Conservation (phyloP, 2,113 vertebrate species). For the Tychaedon coryphoeus region DNA sequence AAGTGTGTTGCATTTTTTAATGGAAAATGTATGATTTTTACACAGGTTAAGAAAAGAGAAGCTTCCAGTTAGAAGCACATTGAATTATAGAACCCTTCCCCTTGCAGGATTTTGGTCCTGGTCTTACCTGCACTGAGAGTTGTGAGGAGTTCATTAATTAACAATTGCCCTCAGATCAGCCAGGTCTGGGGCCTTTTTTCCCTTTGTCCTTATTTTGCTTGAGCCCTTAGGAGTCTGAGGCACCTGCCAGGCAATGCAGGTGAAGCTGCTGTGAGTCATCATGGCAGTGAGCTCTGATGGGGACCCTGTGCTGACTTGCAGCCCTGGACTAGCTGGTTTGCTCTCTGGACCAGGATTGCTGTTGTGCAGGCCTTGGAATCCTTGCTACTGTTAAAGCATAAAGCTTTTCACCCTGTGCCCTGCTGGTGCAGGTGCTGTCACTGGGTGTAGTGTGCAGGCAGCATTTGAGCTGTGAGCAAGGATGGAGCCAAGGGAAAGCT, state of each 20-base stretch:
- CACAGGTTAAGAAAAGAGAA: neutral
- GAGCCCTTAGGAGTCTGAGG: neutral
- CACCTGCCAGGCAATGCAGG: rapidly evolving
- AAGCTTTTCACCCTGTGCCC: neutral
- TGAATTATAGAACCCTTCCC: neutral
- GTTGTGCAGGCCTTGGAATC: neutral
- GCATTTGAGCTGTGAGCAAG: neutral
- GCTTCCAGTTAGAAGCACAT: neutral
- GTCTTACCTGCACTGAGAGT: neutral
- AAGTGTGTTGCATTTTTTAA: neutral
- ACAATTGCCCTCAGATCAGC: neutral
- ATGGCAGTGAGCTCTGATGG: neutral
- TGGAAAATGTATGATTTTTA: neutral
- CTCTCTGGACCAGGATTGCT: neutral
- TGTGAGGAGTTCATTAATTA: neutral
- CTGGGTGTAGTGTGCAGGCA: neutral
- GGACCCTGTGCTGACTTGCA: rapidly evolving
- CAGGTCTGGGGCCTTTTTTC: neutral
- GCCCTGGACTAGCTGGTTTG: neutral
- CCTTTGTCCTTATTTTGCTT: neutral
- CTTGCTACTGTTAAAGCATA: neutral
- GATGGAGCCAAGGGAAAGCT: neutral
- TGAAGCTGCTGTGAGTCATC: neutral
- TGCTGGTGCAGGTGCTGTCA: neutral
- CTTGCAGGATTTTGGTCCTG: neutral